Percentiles rank a stretch among this genome's conserved stretches.
These are phyloP conservation scores for Alcedo atthis DNA, from an alignment of 2,797 vertebrate genomes.

Conservation along the genomic window DNA sequence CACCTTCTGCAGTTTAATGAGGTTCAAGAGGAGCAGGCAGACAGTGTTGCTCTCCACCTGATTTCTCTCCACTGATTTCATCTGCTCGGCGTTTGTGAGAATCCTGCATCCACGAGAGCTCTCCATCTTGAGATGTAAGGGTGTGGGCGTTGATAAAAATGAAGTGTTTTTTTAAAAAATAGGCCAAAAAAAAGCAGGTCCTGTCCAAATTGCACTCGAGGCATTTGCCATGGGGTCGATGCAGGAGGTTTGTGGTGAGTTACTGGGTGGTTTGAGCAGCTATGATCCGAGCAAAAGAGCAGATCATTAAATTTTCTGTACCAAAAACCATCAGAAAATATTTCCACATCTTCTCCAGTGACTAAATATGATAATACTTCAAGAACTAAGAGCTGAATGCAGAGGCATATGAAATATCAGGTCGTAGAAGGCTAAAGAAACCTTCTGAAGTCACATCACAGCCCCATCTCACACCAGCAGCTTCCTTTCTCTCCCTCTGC, in stretches of 20 bases:
- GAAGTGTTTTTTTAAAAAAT: not conserved
- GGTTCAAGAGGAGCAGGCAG: conserved; percentile 13
- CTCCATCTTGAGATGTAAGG: not conserved
- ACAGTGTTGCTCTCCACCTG: not conserved
- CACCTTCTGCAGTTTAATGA: conserved; percentile 25
- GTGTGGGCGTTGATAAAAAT: conserved; percentile 20
- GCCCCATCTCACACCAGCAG: not conserved
- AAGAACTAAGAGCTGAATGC: not conserved
- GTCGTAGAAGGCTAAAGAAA: not conserved
- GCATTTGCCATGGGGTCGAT: not conserved
- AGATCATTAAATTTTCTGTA: not conserved
- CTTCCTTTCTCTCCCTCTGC: not conserved
- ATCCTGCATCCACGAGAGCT: not conserved
- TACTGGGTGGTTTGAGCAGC: not conserved
- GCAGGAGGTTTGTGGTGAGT: not conserved
- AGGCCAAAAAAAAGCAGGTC: not conserved
- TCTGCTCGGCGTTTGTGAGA: not conserved
- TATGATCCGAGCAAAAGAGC: not conserved
- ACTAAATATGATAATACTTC: not conserved
- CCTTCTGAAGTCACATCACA: not conserved
- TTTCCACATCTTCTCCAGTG: not conserved
- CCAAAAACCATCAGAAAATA: not conserved
- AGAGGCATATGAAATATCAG: not conserved
- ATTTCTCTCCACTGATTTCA: not conserved
- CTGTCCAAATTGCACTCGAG: not conserved